Evolutionary conservation across 1,140 invertebrate genomes (phyloP).

Genomic region (Pinna nobilis): DNA sequence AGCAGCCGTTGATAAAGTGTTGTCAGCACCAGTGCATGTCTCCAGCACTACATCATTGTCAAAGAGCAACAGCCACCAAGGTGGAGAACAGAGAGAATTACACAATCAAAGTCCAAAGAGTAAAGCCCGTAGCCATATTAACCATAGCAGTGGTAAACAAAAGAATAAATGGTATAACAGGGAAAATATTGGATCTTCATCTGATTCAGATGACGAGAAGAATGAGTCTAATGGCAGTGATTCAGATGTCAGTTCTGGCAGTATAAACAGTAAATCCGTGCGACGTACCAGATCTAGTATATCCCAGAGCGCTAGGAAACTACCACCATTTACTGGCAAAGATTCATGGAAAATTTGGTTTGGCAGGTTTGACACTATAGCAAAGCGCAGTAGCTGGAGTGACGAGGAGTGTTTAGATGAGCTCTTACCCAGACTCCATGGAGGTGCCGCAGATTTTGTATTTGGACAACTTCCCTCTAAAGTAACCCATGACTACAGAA

Average conservation of each 20-base stretch:
- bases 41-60: too few relatives aligned
- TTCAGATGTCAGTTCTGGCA: neutral
- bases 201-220: neutral
- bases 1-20: too few relatives aligned
- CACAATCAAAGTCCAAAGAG: too few relatives aligned
- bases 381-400: slow-evolving; percentile 19
- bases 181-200: neutral
- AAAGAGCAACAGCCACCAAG: too few relatives aligned
- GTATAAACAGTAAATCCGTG: neutral
- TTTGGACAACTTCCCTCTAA: slow-evolving; percentile 22
- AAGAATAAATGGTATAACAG: neutral
- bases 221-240: neutral
- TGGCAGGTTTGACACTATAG: slow-evolving; percentile 37
- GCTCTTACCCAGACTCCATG: slow-evolving; percentile 36
- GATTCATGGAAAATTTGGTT: slow-evolving; percentile 40
- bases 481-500: slow-evolving; percentile 11
- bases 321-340: slow-evolving; percentile 34
- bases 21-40: too few relatives aligned
- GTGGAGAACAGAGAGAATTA: too few relatives aligned
- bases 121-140: too few relatives aligned
- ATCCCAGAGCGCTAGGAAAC: too few relatives aligned
- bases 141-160: neutral
- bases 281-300: too few relatives aligned
- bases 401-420: slow-evolving; percentile 28
- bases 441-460: slow-evolving; percentile 36